Percentiles rank a stretch among this genome's conserved stretches.
phyloP scores from a whole-genome alignment of 1,140 invertebrate species.

The Daktulosphaira vitifoliae region DNA sequence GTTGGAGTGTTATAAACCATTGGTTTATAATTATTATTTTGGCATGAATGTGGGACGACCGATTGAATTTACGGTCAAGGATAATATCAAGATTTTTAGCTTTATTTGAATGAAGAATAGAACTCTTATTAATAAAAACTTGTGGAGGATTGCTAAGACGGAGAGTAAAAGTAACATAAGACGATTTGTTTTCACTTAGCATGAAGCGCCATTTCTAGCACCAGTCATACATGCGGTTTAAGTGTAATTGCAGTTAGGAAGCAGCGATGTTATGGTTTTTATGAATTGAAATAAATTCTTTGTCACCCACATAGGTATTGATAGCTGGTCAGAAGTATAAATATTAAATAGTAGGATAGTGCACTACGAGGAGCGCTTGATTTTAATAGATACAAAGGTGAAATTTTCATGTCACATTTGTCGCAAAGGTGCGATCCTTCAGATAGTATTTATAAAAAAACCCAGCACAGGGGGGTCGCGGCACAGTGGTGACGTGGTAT shows the following conservation, averaged over 20 bases:
- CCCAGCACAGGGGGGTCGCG: too few species aligned
- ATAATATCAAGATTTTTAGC: not conserved
- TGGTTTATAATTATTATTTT: too few species aligned
- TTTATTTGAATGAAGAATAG: not conserved
- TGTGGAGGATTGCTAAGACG: not conserved
- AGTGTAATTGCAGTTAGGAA: not conserved
- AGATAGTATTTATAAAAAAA: too few species aligned
- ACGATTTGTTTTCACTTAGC: not conserved
- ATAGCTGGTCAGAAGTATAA: not conserved
- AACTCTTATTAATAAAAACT: too few species aligned
- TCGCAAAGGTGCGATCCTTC: not conserved
- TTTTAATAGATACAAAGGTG: not conserved
- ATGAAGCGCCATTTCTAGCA: not conserved
- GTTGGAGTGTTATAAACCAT: too few species aligned
- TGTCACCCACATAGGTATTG: not conserved
- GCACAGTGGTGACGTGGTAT: too few species aligned
- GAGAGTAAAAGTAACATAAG: not conserved
- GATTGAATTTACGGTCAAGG: not conserved
- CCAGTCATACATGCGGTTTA: not conserved
- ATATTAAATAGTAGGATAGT: too few species aligned
- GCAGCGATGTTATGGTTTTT: not conserved
- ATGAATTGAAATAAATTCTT: too few species aligned
- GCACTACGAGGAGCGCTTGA: not conserved
- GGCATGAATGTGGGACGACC: not conserved
- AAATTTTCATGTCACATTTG: not conserved